Base-by-base conservation (phyloP, 2,797 vertebrate genomes). In the Salmo trutta region DNA sequence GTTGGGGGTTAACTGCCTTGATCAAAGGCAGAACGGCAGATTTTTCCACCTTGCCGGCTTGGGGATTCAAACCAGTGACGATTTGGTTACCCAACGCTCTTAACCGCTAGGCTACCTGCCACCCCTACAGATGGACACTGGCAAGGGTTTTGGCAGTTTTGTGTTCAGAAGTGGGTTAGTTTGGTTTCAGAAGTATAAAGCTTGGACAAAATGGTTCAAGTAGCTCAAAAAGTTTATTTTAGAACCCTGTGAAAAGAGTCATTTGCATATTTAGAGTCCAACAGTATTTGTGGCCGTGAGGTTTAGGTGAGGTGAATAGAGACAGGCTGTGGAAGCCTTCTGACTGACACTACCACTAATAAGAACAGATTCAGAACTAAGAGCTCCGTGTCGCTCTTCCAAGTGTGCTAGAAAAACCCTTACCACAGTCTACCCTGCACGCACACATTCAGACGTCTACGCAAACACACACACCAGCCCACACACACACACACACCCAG, bases 391-490 rank as follows among this genome's bases (percentile, higher is more conserved):
- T 71, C 12, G 15, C 33, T 33, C n/a, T 33, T 68, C n/a, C 21
- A 68, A 31, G 19, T 70, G 68, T 41, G 66, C 3, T 31, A 27
- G 24, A 27, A 19, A 15, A 5, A 4, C 73, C 21, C 33, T 3
- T 47, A 47, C 36, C 33, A 62, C 29, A 33, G n/a, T 27, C 71
- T 53, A 17, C 33, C 36, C 62, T 16, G 2, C 36, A 53, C 51
- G 19, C 74, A 70, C 53, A n/a, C 67, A 71, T n/a, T 21, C 75
- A 76, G 8, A 76, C 67, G 27, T 53, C 33, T 31, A 68, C 31
- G 14, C 67, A 70, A 27, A 71, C 75, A 76, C 5, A 51, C 65
- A 47, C 64, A 78, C 64, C 27, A n/a, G 24, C 65, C 31, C 27
- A 69, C 54, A 62, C 66, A 52, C 54, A 62, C 66, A 52, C 51